These are phyloP conservation scores for Mastigias papua DNA, from an alignment of 30 jellyfish, hydroid and myxozoan species.

Conservation along the genomic window DNA sequence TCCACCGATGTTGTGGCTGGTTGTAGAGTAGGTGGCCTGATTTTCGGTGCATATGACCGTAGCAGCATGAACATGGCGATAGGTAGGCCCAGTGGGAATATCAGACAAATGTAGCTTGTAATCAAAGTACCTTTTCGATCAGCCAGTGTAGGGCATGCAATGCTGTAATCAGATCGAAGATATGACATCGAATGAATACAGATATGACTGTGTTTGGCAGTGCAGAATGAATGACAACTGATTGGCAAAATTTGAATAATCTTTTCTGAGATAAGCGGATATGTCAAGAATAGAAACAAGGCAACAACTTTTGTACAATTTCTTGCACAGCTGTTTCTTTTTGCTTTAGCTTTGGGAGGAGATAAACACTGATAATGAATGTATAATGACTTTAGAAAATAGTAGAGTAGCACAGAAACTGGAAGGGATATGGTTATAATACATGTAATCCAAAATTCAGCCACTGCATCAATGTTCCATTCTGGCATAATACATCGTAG, in stretches of 20 bases:
- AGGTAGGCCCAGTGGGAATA: slow-evolving; percentile 54
- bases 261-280: slow-evolving; percentile 34
- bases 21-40: too few relatives aligned
- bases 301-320: slow-evolving; percentile 9
- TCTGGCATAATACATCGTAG: slow-evolving; percentile 12
- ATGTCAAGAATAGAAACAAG: slow-evolving; percentile 47
- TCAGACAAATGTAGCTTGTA: slow-evolving; percentile 36
- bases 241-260: slow-evolving; percentile 44
- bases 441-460: slow-evolving; percentile 13
- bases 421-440: slow-evolving; percentile 31
- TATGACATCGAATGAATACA: slow-evolving; percentile 34
- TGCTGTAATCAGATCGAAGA: slow-evolving; percentile 51
- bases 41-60: too few relatives aligned
- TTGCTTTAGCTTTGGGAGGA: neutral
- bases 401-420: neutral
- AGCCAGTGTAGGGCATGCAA: slow-evolving; percentile 18
- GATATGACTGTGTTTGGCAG: neutral
- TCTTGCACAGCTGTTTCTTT: slow-evolving; percentile 1
- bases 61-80: too few relatives aligned
- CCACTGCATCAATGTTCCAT: slow-evolving; percentile 5
- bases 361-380: neutral
- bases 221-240: too few relatives aligned
- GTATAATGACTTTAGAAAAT: neutral
- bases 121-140: neutral
- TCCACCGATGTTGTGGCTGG: too few relatives aligned